A percentile compares a stretch with the other conserved stretches of the same genome.
phyloP scores from a whole-genome alignment of 2,888 invertebrate genomes.

The Idaea aversata region DNA sequence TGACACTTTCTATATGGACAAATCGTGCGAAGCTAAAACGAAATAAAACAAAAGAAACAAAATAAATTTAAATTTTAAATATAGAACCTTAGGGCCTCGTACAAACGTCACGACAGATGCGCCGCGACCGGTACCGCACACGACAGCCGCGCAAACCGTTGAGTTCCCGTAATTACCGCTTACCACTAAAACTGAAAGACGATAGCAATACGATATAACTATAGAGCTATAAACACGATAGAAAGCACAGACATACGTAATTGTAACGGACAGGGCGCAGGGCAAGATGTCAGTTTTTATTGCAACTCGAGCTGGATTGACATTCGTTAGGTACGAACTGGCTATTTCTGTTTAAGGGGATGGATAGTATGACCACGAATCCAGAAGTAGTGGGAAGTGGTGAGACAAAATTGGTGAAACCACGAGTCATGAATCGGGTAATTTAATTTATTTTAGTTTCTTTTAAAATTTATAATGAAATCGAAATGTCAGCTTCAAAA shows the following conservation, averaged over 20 bases:
- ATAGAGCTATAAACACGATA: conserved; percentile 17
- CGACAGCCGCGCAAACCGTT: conserved; percentile 72
- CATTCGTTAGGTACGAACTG: not conserved
- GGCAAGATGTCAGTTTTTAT: conserved; percentile 10
- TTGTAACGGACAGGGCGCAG: conserved; percentile 21
- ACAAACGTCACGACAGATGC: conserved; percentile 54
- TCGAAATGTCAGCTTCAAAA: no score
- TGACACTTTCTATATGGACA: no score
- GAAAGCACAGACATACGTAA: conserved; percentile 23
- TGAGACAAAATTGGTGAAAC: no score
- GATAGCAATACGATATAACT: conserved; percentile 13
- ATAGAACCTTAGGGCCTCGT: not conserved
- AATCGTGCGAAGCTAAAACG: conserved; percentile 32
- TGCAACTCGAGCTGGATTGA: not conserved
- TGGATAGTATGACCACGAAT: not conserved
- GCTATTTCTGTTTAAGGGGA: not conserved
- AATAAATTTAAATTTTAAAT: not conserved
- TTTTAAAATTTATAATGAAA: no score
- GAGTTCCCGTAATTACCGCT: conserved; percentile 54
- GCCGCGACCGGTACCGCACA: conserved; percentile 55
- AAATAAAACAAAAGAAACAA: conserved; percentile 27
- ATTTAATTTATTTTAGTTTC: no score
- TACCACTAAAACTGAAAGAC: conserved; percentile 60
- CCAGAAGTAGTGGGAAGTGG: no score
- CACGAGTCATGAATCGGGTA: no score